phyloP scores from a whole-genome alignment of 2,113 vertebrate genomes.

The Paratilapia polleni region DNA sequence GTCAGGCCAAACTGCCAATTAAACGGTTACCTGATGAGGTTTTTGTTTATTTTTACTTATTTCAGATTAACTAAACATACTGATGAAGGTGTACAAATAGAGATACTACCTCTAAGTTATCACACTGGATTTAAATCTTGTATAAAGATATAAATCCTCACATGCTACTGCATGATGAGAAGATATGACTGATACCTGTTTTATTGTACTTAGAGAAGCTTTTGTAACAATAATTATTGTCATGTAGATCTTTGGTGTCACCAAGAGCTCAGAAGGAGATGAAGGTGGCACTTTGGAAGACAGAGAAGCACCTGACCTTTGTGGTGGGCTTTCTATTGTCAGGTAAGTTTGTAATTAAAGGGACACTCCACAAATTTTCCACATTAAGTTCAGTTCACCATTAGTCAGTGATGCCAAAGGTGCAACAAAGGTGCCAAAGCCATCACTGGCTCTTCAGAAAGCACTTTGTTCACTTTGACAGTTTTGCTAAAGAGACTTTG shows the following conservation, averaged over 20 bases:
- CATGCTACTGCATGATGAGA: not conserved
- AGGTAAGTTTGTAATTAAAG: constrained; percentile 60
- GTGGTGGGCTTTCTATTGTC: constrained; percentile 68
- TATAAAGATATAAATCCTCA: not conserved
- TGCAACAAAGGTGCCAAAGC: not conserved
- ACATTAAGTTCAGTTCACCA: not conserved
- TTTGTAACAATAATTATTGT: not conserved
- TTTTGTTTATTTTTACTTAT: not conserved
- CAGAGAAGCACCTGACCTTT: constrained; percentile 75
- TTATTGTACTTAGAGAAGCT: not conserved
- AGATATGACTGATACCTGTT: not conserved
- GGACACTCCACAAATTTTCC: not conserved
- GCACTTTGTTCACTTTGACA: not conserved
- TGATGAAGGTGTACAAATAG: not conserved
- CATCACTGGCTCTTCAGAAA: not conserved
- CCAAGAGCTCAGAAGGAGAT: constrained; percentile 52
- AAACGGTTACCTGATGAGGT: not conserved
- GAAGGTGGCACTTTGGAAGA: constrained; percentile 67
- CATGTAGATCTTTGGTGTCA: constrained; percentile 66
- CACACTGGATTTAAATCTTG: not conserved
- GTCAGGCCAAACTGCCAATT: not conserved
- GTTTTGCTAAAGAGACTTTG: not conserved
- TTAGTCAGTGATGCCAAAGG: not conserved
- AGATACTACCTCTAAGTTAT: not conserved
- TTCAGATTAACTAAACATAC: not conserved